These are phyloP conservation scores for Fragum sueziense DNA, from an alignment of 2,888 invertebrate species.

Conservation along the genomic window DNA sequence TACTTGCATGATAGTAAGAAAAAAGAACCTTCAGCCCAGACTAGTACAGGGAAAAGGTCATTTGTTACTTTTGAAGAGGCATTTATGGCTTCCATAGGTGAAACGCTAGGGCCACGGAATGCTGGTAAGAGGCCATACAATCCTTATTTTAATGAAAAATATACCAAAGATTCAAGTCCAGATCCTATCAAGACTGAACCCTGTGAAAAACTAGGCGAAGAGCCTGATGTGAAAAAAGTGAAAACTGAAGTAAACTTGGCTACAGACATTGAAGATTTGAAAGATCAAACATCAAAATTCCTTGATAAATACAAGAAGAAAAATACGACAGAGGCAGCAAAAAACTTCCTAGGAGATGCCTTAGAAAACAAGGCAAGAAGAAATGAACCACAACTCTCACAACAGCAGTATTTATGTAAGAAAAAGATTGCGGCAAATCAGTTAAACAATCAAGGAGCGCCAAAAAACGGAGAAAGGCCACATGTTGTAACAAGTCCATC, in stretches of 20 bases:
- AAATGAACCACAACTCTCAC: conserved; percentile 4
- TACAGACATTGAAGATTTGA: conserved; percentile 50
- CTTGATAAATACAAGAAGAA: conserved; percentile 44
- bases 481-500: not conserved
- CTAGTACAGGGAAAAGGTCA: conserved; percentile 29
- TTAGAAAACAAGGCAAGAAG: conserved; percentile 3
- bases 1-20: conserved; percentile 45
- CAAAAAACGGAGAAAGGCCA: not conserved
- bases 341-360: not conserved
- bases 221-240: conserved; percentile 47
- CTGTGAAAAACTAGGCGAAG: conserved; percentile 14
- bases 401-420: conserved; percentile 38
- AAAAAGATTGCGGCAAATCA: conserved; percentile 41
- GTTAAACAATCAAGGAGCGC: conserved; percentile 10
- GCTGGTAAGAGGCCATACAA: conserved; percentile 41
- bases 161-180: not conserved
- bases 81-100: conserved; percentile 44
- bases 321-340: conserved; percentile 12
- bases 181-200: not conserved
- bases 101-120: conserved; percentile 43
- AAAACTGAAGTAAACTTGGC: conserved; percentile 34
- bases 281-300: conserved; percentile 50
- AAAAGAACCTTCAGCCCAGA: conserved; percentile 31
- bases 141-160: conserved; percentile 21
- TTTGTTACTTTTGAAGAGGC: conserved; percentile 51